phyloP scores from a whole-genome alignment of 2,888 invertebrate genomes.

The Scotopteryx bipunctaria region DNA sequence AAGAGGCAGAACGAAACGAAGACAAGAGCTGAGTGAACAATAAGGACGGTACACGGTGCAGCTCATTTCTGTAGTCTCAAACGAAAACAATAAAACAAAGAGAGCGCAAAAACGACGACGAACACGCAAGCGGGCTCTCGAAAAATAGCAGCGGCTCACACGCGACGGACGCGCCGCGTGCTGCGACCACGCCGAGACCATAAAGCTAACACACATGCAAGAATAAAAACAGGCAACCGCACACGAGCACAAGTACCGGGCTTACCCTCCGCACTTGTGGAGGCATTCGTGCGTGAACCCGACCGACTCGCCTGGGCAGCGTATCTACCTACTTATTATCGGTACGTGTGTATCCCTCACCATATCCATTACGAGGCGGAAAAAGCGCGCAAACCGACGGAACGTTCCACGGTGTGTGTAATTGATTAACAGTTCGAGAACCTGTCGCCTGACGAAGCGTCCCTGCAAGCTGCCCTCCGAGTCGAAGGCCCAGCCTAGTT shows the following conservation, averaged over 20 bases:
- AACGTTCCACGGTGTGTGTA: slow-evolving; percentile 70
- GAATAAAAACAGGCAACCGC: slow-evolving; percentile 55
- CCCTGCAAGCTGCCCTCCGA: slow-evolving; percentile 29
- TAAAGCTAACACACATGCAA: slow-evolving; percentile 54
- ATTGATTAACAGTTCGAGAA: slow-evolving; percentile 78
- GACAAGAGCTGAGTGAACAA: slow-evolving; percentile 66
- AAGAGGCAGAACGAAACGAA: slow-evolving; percentile 47
- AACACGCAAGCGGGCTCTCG: slow-evolving; percentile 71
- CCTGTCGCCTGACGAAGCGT: slow-evolving; percentile 50
- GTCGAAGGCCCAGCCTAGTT: slow-evolving; percentile 37
- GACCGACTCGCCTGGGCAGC: slow-evolving; percentile 43
- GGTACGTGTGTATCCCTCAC: slow-evolving; percentile 56
- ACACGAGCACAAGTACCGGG: slow-evolving; percentile 51
- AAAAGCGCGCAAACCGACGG: slow-evolving; percentile 67
- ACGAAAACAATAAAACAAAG: slow-evolving; percentile 75
- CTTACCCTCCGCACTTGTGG: slow-evolving; percentile 61
- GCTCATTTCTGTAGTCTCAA: slow-evolving; percentile 69
- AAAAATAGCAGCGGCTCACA: slow-evolving; percentile 67
- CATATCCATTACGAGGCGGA: slow-evolving; percentile 77
- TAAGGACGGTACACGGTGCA: slow-evolving; percentile 53
- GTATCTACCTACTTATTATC: slow-evolving; percentile 56
- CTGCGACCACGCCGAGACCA: slow-evolving; percentile 40
- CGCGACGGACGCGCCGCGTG: slow-evolving; percentile 56
- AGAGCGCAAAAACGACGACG: slow-evolving; percentile 68
- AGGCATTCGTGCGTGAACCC: slow-evolving; percentile 74